These are phyloP conservation scores for Pachycephus smyrnensis DNA, from an alignment of 2,888 invertebrate species.

Conservation along the genomic window DNA sequence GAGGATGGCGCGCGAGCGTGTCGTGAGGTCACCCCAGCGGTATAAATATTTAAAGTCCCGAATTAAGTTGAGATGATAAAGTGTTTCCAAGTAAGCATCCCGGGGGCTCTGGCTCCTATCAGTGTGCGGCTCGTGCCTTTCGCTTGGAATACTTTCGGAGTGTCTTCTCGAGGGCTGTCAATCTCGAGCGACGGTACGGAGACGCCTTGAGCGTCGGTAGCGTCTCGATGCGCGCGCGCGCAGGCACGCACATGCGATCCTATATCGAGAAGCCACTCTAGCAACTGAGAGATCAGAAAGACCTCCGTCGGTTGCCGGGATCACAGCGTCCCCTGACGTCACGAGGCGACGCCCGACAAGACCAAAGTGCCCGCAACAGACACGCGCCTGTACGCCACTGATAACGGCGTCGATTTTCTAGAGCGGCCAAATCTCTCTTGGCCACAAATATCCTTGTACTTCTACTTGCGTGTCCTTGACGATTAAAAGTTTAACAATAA, in stretches of 20 bases:
- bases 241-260: slow-evolving; percentile 10
- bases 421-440: slow-evolving; percentile 29
- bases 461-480: background rate
- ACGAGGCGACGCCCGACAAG: slow-evolving; percentile 50
- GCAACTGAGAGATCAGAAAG: background rate
- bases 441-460: slow-evolving; percentile 46
- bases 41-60: slow-evolving; percentile 63
- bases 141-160: slow-evolving; percentile 21
- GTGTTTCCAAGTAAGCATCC: slow-evolving; percentile 53
- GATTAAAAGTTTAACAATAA: background rate
- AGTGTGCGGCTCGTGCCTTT: slow-evolving; percentile 31
- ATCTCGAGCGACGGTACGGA: slow-evolving; percentile 43
- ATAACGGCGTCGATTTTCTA: slow-evolving; percentile 40
- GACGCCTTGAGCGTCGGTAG: slow-evolving; percentile 28
- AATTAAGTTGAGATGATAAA: slow-evolving; percentile 63
- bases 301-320: background rate
- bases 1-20: slow-evolving; percentile 35
- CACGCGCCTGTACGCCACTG: slow-evolving; percentile 35
- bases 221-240: slow-evolving; percentile 28
- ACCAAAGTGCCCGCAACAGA: slow-evolving; percentile 37
- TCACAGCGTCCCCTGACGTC: slow-evolving; percentile 41
- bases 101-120: slow-evolving; percentile 59
- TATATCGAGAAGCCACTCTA: slow-evolving; percentile 24
- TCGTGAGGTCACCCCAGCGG: slow-evolving; percentile 59
- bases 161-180: slow-evolving; percentile 53